Evolutionary conservation across 1,140 invertebrate species (phyloP), one percentile per base, ranked within the genome.

Genomic region (Drosophila suzukii): DNA sequence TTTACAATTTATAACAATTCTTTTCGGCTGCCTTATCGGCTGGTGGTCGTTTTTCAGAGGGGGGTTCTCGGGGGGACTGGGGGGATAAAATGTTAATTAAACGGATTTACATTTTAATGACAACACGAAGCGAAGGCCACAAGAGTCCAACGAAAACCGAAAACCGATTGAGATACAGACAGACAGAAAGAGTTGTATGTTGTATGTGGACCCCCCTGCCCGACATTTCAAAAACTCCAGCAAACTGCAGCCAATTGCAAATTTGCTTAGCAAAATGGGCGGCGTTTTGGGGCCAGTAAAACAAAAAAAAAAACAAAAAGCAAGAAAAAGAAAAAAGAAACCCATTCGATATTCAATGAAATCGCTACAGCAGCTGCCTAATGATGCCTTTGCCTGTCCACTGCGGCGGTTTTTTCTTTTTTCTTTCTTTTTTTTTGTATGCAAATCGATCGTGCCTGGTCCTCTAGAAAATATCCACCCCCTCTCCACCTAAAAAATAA

Each of bases 61-160:
- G 3, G 5, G 27, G 27, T 4, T 4, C 27, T 30, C 3, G 13
- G 12, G 2, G 6, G 4, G 47, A 2, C 13, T 4, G 7, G 47
- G 17, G 51, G 12, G 49, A 27, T 47, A 82, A 89, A 88, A 88
- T 83, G 83, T 88, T 88, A 88, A 88, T 88, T 88, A 88, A 88
- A 88, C 67, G 84, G 79, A 88, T 88, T 88, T 88, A 88, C 83
- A 88, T 88, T 88, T 88, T 88, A 88, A 88, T 88, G 83, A 88
- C 83, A 89, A 88, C 84, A 89, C 83, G 83, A 83, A 83, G 58
- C 56, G 59, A 71, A 66, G 60, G 74, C 79, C 73, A 49, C 65
- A 47, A 55, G 39, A 20, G 20, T 20, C 20, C 38, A 34, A 46
- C 27, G 53, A 43, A 43, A 43, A 7, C n/a, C n/a, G 43, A 30